Base-by-base conservation (phyloP, 2,888 invertebrate genomes). In the Biston stratarius region DNA sequence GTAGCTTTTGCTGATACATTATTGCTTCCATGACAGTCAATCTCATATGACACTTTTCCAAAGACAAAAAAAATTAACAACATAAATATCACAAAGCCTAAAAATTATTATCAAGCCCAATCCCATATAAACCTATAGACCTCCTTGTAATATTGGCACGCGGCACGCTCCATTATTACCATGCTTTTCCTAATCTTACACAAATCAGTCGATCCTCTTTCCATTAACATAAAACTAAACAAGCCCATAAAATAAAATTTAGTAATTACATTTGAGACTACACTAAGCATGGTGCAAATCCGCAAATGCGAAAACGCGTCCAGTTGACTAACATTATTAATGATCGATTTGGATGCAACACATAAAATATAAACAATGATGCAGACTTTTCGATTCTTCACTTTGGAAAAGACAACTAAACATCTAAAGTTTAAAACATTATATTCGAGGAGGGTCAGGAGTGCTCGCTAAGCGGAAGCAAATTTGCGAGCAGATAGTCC, bases 361-460 rank as follows among this genome's bases (percentile, higher is more conserved):
- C 86, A 81, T 87, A 80, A 83, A 86, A 86, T 86, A 87, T 79
- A 81, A 85, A 88, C 86, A 89, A 87, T 90, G 86, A 89, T 86
- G 85, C 92, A 92, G 92, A 92, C 92, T 92, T 91, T 90, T 91
- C 87, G 83, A 90, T 91, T 91, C 89, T 89, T 92, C 90, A 91
- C 92, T 92, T 92, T 93, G 91, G 91, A 90, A 93, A 91, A 88
- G 84, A 89, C 81, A 88, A 86, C 82, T 90, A 87, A 87, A 91
- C 71, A 90, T 91, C 89, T 92, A 91, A 89, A 85, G 24, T 84
- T 73, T 83, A 86, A 87, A 87, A 86, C 90, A 87, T 88, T 92
- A 92, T 88, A 93, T 93, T 93, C 92, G 92, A 92, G 92, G 87
- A 89, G 88, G 87, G 86, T 88, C 83, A 85, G 86, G 83, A 82